Evolutionary conservation across 2,888 invertebrate genomes (phyloP).

Genomic region (Scaptomyza polygonia): DNA sequence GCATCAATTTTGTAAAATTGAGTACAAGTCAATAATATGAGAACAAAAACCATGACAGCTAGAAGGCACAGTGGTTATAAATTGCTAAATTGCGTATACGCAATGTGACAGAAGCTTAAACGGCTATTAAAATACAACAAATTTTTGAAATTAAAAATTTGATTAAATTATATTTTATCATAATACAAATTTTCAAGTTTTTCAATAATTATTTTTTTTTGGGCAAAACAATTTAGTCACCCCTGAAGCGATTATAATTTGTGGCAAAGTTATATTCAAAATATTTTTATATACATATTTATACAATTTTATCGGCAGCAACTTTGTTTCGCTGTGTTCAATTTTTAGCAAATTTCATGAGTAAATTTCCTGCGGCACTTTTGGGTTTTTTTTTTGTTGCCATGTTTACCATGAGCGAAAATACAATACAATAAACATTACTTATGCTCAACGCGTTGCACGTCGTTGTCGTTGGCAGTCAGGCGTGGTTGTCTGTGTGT

Average conservation of each 20-base stretch:
- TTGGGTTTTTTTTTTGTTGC: conserved; percentile 18
- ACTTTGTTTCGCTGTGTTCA: conserved; percentile 8
- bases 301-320: background rate
- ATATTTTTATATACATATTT: background rate
- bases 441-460: conserved; percentile 70
- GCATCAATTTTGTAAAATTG: conserved; percentile 48
- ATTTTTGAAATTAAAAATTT: no score
- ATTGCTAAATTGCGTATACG: background rate
- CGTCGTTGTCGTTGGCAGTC: no score
- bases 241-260: background rate
- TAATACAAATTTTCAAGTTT: background rate
- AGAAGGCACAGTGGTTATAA: conserved; percentile 6
- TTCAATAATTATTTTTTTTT: background rate
- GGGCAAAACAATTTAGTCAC: background rate
- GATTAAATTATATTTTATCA: no score
- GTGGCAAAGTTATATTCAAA: conserved; percentile 1
- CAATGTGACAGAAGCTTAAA: no score
- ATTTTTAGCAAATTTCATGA: conserved; percentile 35
- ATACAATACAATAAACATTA: conserved; percentile 65
- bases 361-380: conserved; percentile 10
- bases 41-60: no score
- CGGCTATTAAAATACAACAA: no score
- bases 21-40: conserved; percentile 48
- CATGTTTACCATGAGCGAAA: conserved; percentile 53
- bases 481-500: no score